Evolutionary conservation across 2,113 vertebrate species (phyloP), one percentile per base, ranked within the genome.

Genomic region (Grus americana): DNA sequence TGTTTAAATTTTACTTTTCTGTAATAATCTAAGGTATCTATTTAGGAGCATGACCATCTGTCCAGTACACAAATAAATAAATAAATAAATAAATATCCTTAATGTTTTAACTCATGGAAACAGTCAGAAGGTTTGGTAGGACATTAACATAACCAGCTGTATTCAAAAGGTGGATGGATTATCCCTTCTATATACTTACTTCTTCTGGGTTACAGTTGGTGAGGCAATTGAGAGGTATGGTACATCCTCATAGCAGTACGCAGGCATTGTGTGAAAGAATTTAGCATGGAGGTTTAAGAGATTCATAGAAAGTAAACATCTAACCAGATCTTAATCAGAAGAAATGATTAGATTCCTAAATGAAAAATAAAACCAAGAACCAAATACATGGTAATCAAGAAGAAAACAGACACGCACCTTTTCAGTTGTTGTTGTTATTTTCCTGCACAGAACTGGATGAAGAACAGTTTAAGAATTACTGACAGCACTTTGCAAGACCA

Each of bases 361-460:
- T 66, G 30, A 44, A 62, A 79, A 91, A 73, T 46, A 29, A 72
- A 85, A 47, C 0, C 4, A 67, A 57, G 17, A 80, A 36, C 22
- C 2, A 79, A 29, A 67, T 74, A 32, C 2, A 16, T 38, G 5
- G 7, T 59, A 79, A 50, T 66, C 8, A 58, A 89, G 15, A 71
- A 74, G 67, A 74, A 44, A 36, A 36, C 36, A 54, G n/a, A 90
- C 13, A 6, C 50, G 8, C 9, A 8, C 10, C 2, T 70, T 92
- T 79, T 79, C n/a, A 40, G 9, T 88, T 95, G 32, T 1, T 86
- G 34, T 21, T 89, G 5, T 2, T 67, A 38, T 49, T 57, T 76
- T 50, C 23, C 34, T 92, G 58, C 42, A 58, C 74, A 99, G 99
- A 99, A 99, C 85, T 99, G 99, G 99, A 99, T 99, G 98, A 98